phyloP scores from a whole-genome alignment of 2,113 vertebrate species.

The Felis catus region F.catus_Fca126_mat1.0 CM031412.1:57576501-57577000 shows the following conservation, averaged over 20 bases:
- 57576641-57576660: background rate
- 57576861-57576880: background rate
- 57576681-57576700: background rate
- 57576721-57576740: background rate
- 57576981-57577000: background rate
- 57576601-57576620: background rate
- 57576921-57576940: background rate
- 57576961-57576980: background rate
- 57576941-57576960: background rate
- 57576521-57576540: background rate
- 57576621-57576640: background rate
- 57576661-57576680: background rate
- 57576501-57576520: background rate
- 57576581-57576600: background rate
- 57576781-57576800: background rate
- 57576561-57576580: background rate
- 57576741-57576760: background rate
- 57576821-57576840: background rate
- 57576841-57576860: background rate
- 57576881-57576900: background rate
- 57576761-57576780: background rate
- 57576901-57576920: background rate
- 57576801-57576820: background rate
- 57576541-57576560: background rate
- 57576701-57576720: background rate